Evolutionary conservation across 2,113 vertebrate genomes (phyloP).

Genomic region (Gobius niger): DNA sequence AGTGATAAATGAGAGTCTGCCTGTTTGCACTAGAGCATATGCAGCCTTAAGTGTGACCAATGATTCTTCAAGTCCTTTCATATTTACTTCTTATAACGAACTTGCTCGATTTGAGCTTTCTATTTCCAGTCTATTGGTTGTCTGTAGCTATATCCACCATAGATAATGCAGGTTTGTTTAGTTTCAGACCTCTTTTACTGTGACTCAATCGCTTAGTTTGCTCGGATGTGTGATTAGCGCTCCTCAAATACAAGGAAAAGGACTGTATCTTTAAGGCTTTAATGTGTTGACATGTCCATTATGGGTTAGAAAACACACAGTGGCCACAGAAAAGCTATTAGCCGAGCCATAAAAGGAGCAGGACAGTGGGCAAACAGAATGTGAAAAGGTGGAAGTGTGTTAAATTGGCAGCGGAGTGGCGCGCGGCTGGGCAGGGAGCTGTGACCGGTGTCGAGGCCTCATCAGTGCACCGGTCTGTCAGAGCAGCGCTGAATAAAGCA

Average conservation of each 20-base stretch:
- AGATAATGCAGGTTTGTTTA: too few relatives aligned
- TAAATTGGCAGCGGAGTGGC: slow-evolving; percentile 49
- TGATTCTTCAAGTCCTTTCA: slow-evolving; percentile 13
- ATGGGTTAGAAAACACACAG: slow-evolving; percentile 19
- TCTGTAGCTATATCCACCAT: too few relatives aligned
- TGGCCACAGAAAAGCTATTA: slow-evolving; percentile 19
- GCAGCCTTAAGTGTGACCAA: slow-evolving; percentile 30
- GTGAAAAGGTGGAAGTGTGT: slow-evolving; percentile 40
- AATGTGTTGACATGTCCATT: slow-evolving; percentile 11
- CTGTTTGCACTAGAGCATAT: slow-evolving; percentile 36
- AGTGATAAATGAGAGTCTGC: slow-evolving; percentile 59
- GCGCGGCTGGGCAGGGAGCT: slow-evolving; percentile 42
- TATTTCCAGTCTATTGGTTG: background rate
- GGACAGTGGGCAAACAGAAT: slow-evolving; percentile 19
- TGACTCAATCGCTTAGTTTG: background rate
- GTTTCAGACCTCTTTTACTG: background rate
- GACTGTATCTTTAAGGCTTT: background rate
- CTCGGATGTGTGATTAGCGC: too few relatives aligned
- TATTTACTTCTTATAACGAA: slow-evolving; percentile 31
- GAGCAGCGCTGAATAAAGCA: slow-evolving; percentile 53
- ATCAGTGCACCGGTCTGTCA: slow-evolving; percentile 43
- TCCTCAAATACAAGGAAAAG: background rate
- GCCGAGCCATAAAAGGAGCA: slow-evolving; percentile 1
- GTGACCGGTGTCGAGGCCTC: slow-evolving; percentile 59
- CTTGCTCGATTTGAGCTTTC: slow-evolving; percentile 23